Evolutionary conservation across 2,888 invertebrate species (phyloP).

Genomic region (Yponomeuta sedellus): DNA sequence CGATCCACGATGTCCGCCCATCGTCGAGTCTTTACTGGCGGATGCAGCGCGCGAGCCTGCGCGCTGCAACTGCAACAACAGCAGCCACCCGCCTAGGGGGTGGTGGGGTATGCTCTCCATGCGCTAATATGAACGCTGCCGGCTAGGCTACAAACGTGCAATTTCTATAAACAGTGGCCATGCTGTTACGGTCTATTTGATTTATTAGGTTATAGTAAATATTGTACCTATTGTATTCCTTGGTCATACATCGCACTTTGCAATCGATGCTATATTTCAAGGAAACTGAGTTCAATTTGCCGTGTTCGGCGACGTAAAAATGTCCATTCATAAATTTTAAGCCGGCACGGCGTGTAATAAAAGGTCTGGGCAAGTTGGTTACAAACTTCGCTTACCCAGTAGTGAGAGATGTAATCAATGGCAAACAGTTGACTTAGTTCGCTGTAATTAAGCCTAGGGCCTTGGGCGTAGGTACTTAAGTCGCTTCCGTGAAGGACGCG

Average conservation of each 20-base stretch:
- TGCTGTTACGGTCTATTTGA: constrained; percentile 21
- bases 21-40: constrained; percentile 26
- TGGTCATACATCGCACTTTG: neutral
- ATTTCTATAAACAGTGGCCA: neutral
- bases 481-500: no score
- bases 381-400: no score
- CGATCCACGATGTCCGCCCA: constrained; percentile 20
- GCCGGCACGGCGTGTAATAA: no score
- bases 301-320: neutral
- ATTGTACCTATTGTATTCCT: neutral
- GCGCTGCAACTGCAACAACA: constrained; percentile 32
- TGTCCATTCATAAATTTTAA: no score
- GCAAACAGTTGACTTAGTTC: no score
- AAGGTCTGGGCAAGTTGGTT: no score
- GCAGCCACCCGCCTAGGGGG: neutral
- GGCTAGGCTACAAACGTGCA: neutral
- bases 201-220: constrained; percentile 14
- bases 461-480: no score
- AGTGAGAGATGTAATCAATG: no score
- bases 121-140: neutral
- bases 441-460: no score
- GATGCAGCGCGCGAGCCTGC: constrained; percentile 37
- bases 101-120: neutral
- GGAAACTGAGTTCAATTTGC: constrained; percentile 1
- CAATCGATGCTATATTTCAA: neutral